These are phyloP conservation scores for Thamnophis elegans DNA, from an alignment of 2,797 vertebrate species.

Conservation along the genomic window DNA sequence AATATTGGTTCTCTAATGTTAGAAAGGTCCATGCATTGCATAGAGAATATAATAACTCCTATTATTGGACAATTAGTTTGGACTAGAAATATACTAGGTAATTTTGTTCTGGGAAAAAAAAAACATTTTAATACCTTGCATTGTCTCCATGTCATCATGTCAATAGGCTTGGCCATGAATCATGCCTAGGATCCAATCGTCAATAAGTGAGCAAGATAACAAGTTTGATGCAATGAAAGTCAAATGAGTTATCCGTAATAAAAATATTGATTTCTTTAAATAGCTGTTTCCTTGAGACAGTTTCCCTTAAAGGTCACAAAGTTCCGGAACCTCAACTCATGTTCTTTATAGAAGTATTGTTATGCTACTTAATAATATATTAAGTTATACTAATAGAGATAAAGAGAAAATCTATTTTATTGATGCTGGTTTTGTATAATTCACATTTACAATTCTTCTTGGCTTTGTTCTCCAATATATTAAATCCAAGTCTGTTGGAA, in stretches of 20 bases:
- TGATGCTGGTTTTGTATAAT: not conserved
- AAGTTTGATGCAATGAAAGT: not conserved
- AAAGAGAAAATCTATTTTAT: accelerated
- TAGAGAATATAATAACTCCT: not conserved
- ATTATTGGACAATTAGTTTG: not conserved
- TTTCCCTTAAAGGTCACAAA: not conserved
- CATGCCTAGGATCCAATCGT: not conserved
- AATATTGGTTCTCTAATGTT: not conserved
- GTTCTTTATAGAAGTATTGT: not conserved
- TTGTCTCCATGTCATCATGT: not conserved
- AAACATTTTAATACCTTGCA: not conserved
- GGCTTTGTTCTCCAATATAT: conserved; percentile 6
- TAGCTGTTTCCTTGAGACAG: not conserved
- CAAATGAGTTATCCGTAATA: not conserved
- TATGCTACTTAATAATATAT: not conserved
- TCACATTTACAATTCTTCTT: not conserved
- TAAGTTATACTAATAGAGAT: not conserved
- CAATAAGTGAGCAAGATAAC: not conserved
- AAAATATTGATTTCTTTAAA: not conserved
- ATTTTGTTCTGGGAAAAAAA: not conserved
- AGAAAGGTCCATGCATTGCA: not conserved
- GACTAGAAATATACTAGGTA: not conserved
- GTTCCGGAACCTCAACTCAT: not conserved
- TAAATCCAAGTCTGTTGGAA: conserved; percentile 21
- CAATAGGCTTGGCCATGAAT: not conserved